Conservation (phyloP, 2,113 vertebrate species). For the Nycticebus coucang region DNA sequence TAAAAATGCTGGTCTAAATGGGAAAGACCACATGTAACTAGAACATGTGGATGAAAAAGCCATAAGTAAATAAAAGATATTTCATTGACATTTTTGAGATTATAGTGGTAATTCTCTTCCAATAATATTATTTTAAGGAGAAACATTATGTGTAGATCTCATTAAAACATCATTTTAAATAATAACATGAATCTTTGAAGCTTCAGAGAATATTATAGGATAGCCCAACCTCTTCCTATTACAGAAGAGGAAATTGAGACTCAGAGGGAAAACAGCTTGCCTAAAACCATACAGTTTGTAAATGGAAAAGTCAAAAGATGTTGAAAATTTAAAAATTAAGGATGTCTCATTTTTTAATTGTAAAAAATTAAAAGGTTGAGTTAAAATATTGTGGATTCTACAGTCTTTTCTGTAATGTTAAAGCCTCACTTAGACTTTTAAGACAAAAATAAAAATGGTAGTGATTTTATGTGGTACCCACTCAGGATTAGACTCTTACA, state of each 20-base stretch:
- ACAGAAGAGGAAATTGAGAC: neutral
- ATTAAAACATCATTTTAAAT: constrained; percentile 38
- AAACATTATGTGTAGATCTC: neutral
- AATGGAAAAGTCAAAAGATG: neutral
- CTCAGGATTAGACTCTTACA: neutral
- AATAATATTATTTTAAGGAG: neutral
- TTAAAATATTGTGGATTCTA: neutral
- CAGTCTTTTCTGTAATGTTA: neutral
- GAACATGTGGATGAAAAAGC: neutral
- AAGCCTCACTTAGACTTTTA: neutral
- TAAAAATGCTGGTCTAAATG: neutral
- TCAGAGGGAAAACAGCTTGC: neutral
- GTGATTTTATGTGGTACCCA: neutral
- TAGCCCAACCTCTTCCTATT: neutral
- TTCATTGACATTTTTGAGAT: neutral
- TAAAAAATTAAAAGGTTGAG: neutral
- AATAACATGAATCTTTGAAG: neutral
- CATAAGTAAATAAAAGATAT: neutral
- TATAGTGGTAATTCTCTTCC: neutral
- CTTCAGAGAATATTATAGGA: neutral
- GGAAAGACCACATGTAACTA: neutral
- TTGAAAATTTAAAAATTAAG: constrained; percentile 41
- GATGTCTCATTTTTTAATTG: neutral
- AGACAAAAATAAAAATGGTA: constrained; percentile 16
- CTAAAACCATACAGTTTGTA: constrained; percentile 3